Percentiles rank a stretch among this genome's conserved stretches.
Evolutionary conservation across 1,140 invertebrate species (phyloP).

Genomic region (Sesamia nonagrioides): DNA sequence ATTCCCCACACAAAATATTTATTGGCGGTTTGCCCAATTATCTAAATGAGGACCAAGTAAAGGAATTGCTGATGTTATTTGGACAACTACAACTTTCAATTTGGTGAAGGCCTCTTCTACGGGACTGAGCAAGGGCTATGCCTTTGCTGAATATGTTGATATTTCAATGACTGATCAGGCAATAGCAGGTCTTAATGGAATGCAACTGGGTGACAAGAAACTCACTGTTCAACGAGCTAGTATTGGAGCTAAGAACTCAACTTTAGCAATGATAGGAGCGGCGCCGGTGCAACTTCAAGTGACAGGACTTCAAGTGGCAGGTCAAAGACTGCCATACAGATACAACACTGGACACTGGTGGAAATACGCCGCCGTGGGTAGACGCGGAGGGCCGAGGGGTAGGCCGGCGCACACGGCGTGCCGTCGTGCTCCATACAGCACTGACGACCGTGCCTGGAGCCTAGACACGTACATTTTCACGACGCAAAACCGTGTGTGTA

Average conservation of each 20-base stretch:
- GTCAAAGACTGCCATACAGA: constrained; percentile 91
- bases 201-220: constrained; percentile 99
- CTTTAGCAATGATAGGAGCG: constrained; percentile 87
- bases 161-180: constrained; percentile 99
- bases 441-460: constrained; percentile 60
- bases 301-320: constrained; percentile 92
- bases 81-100: constrained; percentile 99
- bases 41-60: constrained; percentile 99
- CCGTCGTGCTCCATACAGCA: constrained; percentile 24
- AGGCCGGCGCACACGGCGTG: constrained; percentile 43
- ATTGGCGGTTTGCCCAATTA: constrained; percentile 99
- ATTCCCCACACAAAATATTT: constrained; percentile 99
- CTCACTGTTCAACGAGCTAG: constrained; percentile 99
- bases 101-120: constrained; percentile 99
- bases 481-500: constrained; percentile 57
- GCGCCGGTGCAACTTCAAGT: constrained; percentile 90
- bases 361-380: constrained; percentile 57
- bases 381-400: constrained; percentile 57
- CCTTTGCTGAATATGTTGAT: constrained; percentile 99
- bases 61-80: constrained; percentile 98
- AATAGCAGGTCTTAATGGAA: constrained; percentile 99
- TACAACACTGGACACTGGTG: too few species aligned
- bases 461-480: constrained; percentile 63
- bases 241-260: constrained; percentile 97
- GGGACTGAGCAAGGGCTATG: constrained; percentile 99